Conservation (phyloP, 2,113 vertebrate species). For the Strigops habroptila region DNA sequence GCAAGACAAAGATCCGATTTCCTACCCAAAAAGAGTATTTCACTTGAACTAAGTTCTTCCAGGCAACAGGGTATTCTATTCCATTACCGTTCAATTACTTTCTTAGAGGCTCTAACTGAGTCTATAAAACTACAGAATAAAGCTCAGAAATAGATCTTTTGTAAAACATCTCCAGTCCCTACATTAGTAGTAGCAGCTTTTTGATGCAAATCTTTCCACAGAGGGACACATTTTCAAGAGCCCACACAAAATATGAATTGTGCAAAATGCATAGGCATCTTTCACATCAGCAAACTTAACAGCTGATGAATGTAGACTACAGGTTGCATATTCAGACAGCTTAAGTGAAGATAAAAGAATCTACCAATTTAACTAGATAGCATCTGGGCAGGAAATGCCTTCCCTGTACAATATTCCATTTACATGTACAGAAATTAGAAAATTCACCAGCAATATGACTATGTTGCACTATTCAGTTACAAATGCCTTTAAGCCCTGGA, state of each 20-base stretch:
- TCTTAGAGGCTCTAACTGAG: not conserved
- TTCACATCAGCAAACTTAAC: not conserved
- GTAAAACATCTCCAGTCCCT: not conserved
- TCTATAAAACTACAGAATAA: not conserved
- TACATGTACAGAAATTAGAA: not conserved
- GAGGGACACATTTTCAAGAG: not conserved
- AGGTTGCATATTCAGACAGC: not conserved
- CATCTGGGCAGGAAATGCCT: not conserved
- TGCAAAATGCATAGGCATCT: not conserved
- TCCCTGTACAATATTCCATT: not conserved
- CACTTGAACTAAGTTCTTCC: not conserved
- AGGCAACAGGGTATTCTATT: not conserved
- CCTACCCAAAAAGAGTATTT: not conserved
- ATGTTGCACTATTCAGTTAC: not conserved
- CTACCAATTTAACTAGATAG: not conserved
- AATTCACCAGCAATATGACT: not conserved
- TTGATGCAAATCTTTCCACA: not conserved
- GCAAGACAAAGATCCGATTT: slow-evolving; percentile 47
- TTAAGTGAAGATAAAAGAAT: not conserved
- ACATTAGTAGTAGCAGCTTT: not conserved
- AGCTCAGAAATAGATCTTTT: not conserved
- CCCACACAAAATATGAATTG: not conserved
- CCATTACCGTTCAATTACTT: not conserved
- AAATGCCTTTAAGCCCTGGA: not conserved
- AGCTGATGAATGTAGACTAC: not conserved